phyloP scores from a whole-genome alignment of 1,140 invertebrate genomes.

The Orius insidiosus region DNA sequence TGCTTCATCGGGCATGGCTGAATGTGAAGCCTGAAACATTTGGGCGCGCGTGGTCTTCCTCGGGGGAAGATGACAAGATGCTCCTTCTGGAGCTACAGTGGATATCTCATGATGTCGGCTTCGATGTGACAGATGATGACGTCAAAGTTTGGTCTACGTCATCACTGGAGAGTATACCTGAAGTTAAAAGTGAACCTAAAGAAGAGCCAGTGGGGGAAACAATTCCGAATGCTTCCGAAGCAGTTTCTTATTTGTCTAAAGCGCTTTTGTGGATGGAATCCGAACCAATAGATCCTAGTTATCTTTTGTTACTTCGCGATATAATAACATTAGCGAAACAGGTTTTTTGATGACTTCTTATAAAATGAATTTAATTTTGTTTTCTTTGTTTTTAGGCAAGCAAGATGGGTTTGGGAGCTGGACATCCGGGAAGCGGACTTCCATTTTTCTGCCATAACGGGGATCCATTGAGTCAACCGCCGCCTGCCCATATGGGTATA shows the following conservation, averaged over 20 bases:
- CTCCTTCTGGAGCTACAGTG: slow-evolving; percentile 26
- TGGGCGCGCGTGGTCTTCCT: slow-evolving; percentile 24
- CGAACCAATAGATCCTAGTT: slow-evolving; percentile 32
- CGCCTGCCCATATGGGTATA: slow-evolving; percentile 93
- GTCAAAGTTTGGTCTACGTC: slow-evolving; percentile 26
- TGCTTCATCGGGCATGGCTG: slow-evolving; percentile 32
- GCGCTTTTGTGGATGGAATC: slow-evolving; percentile 35
- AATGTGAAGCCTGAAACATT: slow-evolving; percentile 29
- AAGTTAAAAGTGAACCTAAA: slow-evolving; percentile 18
- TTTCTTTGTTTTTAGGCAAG: slow-evolving; percentile 56
- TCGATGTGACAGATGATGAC: slow-evolving; percentile 27
- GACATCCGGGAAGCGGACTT: slow-evolving; percentile 46
- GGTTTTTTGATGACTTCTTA: slow-evolving; percentile 13
- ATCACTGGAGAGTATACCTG: slow-evolving; percentile 12
- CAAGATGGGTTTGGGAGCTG: slow-evolving; percentile 64
- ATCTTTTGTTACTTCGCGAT: slow-evolving; percentile 30
- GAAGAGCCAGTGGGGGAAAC: slow-evolving; percentile 18
- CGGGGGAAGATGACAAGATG: slow-evolving; percentile 22
- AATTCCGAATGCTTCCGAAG: slow-evolving; percentile 27
- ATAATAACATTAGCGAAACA: slow-evolving; percentile 26
- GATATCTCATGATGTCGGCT: slow-evolving; percentile 27
- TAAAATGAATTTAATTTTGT: slow-evolving; percentile 16
- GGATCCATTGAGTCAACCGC: slow-evolving; percentile 65
- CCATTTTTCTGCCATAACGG: slow-evolving; percentile 86
- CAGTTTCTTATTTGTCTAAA: slow-evolving; percentile 27